These are phyloP conservation scores for Lochmaea crataegi DNA, from an alignment of 2,888 invertebrate genomes.

Conservation along the genomic window DNA sequence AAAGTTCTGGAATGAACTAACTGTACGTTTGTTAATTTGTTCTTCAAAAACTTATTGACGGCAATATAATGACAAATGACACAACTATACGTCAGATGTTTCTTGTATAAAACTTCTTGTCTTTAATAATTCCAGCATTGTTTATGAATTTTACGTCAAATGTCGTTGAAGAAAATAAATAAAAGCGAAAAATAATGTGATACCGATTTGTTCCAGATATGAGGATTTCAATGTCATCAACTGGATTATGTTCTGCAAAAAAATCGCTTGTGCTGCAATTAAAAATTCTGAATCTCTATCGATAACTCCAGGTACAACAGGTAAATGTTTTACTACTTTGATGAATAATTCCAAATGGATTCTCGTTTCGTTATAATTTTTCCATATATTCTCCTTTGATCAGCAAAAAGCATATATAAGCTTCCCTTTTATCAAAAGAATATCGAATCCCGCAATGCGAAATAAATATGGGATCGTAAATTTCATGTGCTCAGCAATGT, in stretches of 20 bases:
- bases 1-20: too few relatives aligned
- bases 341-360: not conserved
- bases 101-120: too few relatives aligned
- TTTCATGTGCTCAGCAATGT: conserved; percentile 1
- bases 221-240: too few relatives aligned
- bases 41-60: too few relatives aligned
- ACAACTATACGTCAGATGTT: too few relatives aligned
- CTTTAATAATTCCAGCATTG: too few relatives aligned
- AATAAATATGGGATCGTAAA: conserved; percentile 1
- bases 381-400: not conserved
- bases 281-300: not conserved
- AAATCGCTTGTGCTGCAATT: not conserved
- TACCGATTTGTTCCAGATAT: too few relatives aligned
- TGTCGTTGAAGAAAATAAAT: too few relatives aligned
- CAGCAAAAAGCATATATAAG: conserved; percentile 2
- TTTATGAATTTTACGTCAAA: too few relatives aligned
- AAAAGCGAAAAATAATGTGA: too few relatives aligned
- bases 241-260: not conserved
- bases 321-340: not conserved
- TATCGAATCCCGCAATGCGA: conserved; percentile 1
- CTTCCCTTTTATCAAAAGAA: not conserved
- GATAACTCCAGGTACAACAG: not conserved
- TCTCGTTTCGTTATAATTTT: conserved; percentile 4
- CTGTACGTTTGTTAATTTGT: too few relatives aligned
- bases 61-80: too few relatives aligned